Conservation (phyloP, 1,140 invertebrate genomes). For the Protaetia brevitarsis region DNA sequence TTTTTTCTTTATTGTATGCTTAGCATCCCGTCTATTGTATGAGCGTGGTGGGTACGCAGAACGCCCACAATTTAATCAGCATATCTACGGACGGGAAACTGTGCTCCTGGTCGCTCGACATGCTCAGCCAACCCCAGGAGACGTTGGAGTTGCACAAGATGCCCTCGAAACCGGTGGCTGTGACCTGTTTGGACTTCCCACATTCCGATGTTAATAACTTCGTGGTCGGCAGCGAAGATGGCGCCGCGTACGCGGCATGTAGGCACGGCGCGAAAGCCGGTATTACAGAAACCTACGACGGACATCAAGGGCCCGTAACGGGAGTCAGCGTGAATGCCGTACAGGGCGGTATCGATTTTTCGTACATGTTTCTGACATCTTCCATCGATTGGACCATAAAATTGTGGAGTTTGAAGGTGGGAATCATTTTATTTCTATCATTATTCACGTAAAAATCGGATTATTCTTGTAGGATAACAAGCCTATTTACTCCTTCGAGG, state of each 20-base stretch:
- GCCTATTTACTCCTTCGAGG: slow-evolving; percentile 96
- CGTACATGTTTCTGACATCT: slow-evolving; percentile 93
- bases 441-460: slow-evolving; percentile 47
- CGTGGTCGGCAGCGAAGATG: slow-evolving; percentile 94
- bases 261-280: slow-evolving; percentile 90
- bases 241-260: slow-evolving; percentile 90
- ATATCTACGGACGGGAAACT: slow-evolving; percentile 96
- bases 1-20: background rate
- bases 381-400: slow-evolving; percentile 99
- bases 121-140: slow-evolving; percentile 95
- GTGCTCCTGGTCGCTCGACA: slow-evolving; percentile 98
- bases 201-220: slow-evolving; percentile 96
- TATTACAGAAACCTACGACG: slow-evolving; percentile 87
- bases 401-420: slow-evolving; percentile 92
- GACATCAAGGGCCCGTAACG: slow-evolving; percentile 91
- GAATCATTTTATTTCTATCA: slow-evolving; percentile 7
- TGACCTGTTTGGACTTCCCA: slow-evolving; percentile 90
- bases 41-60: slow-evolving; percentile 95
- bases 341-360: slow-evolving; percentile 89
- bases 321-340: slow-evolving; percentile 85
- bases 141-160: slow-evolving; percentile 84
- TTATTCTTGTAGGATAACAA: slow-evolving; percentile 76
- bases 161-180: slow-evolving; percentile 89
- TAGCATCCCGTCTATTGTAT: slow-evolving; percentile 96
- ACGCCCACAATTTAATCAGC: slow-evolving; percentile 97